These are phyloP conservation scores for Ernsta delagoae DNA, from an alignment of 2,888 invertebrate genomes.

Conservation along the genomic window DNA sequence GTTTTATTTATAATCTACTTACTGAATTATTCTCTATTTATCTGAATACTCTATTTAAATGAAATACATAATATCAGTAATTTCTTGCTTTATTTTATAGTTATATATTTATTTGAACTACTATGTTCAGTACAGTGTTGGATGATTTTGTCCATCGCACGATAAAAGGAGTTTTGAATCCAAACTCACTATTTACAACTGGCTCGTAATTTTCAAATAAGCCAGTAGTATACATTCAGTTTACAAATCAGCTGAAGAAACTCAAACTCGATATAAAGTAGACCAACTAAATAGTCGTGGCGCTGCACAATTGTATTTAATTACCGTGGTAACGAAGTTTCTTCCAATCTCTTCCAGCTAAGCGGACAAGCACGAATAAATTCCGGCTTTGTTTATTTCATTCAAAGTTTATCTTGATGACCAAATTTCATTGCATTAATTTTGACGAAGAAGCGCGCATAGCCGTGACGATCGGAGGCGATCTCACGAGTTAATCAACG, in stretches of 20 bases:
- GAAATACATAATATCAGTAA: no score
- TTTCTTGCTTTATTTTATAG: no score
- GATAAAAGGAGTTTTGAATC: no score
- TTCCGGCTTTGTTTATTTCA: conserved; percentile 24
- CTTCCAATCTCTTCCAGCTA: conserved; percentile 25
- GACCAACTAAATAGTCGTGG: conserved; percentile 24
- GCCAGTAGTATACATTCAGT: neutral
- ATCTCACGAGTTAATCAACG: no score
- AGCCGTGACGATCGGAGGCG: no score
- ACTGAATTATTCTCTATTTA: no score
- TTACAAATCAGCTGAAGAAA: conserved; percentile 2
- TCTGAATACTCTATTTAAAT: no score
- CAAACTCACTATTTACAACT: neutral
- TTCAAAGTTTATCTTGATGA: neutral
- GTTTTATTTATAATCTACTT: no score
- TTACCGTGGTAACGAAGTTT: conserved; percentile 23
- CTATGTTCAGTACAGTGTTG: no score
- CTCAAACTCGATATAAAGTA: conserved; percentile 8
- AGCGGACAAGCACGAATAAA: conserved; percentile 24
- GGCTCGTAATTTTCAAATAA: neutral
- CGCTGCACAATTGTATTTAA: conserved; percentile 25
- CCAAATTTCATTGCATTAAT: neutral
- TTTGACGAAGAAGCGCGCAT: no score
- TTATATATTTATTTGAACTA: no score
- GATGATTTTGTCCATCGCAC: no score